These are phyloP conservation scores for Bucorvus abyssinicus DNA, from an alignment of 2,797 vertebrate genomes.

Conservation along the genomic window DNA sequence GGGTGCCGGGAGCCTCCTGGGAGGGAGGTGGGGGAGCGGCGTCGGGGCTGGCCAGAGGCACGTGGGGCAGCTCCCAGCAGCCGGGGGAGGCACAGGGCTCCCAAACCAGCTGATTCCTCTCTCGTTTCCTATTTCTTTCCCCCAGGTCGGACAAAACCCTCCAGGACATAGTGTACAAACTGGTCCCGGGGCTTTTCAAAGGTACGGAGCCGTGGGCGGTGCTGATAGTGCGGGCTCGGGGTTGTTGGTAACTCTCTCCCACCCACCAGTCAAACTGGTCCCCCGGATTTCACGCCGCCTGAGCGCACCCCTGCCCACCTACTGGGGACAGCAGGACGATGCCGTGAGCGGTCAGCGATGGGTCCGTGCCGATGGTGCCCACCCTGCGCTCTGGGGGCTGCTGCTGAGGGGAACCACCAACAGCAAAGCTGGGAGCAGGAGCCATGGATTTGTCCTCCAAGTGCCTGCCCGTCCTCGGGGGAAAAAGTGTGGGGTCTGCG, in stretches of 20 bases:
- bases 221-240: background rate
- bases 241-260: background rate
- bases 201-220: conserved; percentile 22
- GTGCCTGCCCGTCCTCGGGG: background rate
- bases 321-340: background rate
- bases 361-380: accelerated
- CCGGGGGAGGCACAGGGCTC: accelerated
- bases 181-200: conserved; percentile 85
- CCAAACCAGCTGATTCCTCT: background rate
- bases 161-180: conserved; percentile 84
- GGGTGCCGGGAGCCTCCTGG: background rate
- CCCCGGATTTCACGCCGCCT: background rate
- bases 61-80: accelerated
- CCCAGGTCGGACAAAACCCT: conserved; percentile 82
- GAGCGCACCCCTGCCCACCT: too few species aligned
- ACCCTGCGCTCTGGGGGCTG: background rate
- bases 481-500: background rate
- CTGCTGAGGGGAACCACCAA: background rate
- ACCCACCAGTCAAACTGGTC: background rate
- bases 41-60: accelerated
- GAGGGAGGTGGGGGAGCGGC: background rate
- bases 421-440: background rate
- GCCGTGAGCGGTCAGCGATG: background rate
- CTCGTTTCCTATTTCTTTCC: background rate
- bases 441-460: background rate